A percentile compares a stretch with the other conserved stretches of the same genome.
Evolutionary conservation across 2,888 invertebrate genomes (phyloP).

Genomic region (Dryobotodes eremita): DNA sequence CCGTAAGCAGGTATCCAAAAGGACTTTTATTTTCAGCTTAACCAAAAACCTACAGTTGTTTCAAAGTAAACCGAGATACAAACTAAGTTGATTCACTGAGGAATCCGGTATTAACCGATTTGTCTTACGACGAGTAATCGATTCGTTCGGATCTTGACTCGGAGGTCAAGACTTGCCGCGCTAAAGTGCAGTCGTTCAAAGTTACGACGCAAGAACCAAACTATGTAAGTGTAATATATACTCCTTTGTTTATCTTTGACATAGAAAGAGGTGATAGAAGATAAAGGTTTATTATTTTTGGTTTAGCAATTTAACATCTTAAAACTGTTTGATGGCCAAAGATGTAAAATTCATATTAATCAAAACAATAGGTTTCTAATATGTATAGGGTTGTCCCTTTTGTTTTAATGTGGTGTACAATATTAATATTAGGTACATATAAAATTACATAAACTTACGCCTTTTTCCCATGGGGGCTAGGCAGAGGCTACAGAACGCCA

Average conservation of each 20-base stretch:
- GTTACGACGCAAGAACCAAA: conserved; percentile 2
- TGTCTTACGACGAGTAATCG: conserved; percentile 48
- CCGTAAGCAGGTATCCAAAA: conserved; percentile 16
- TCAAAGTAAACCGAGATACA: conserved; percentile 21
- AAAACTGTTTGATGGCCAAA: not conserved
- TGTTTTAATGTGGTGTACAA: no score
- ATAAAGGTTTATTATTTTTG: not conserved
- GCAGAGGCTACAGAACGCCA: no score
- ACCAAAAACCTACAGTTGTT: conserved; percentile 26
- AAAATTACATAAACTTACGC: no score
- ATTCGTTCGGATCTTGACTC: conserved; percentile 34
- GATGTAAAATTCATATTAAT: not conserved
- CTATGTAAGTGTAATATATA: not conserved
- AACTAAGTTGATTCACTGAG: conserved; percentile 5
- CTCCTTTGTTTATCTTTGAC: not conserved
- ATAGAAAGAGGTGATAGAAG: not conserved
- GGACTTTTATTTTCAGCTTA: conserved; percentile 25
- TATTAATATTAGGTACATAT: no score
- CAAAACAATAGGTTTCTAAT: not conserved
- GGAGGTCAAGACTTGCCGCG: conserved; percentile 17
- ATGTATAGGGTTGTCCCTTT: no score
- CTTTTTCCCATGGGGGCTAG: no score
- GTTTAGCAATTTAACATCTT: not conserved
- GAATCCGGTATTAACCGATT: conserved; percentile 25
- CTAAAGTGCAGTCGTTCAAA: conserved; percentile 29